These are phyloP conservation scores for Megathymus violae DNA, from an alignment of 1,140 invertebrate species.

Conservation along the genomic window DNA sequence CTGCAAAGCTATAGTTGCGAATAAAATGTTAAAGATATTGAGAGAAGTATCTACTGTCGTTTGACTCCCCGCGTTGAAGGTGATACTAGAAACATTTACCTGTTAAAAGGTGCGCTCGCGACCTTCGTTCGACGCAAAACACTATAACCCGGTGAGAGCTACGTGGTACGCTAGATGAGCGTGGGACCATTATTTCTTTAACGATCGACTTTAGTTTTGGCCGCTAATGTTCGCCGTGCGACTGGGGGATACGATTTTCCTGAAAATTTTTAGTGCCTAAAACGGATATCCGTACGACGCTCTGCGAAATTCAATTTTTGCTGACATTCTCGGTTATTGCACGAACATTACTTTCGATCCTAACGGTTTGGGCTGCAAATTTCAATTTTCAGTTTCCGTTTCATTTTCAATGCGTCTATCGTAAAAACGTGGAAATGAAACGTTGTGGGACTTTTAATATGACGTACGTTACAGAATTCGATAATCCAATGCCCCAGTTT, in stretches of 20 bases:
- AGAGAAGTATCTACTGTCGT: too few species aligned
- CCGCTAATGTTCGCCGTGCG: not conserved
- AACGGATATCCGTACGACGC: slow-evolving; percentile 24
- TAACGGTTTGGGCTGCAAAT: slow-evolving; percentile 12
- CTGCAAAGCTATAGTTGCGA: too few species aligned
- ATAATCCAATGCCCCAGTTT: too few species aligned
- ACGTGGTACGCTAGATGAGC: too few species aligned
- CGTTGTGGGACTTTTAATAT: not conserved
- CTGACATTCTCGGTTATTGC: slow-evolving; percentile 28
- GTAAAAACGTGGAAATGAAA: not conserved
- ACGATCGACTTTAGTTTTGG: not conserved
- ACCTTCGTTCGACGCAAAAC: too few species aligned
- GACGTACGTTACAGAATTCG: too few species aligned
- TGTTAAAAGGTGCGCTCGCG: too few species aligned
- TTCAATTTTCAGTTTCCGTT: not conserved
- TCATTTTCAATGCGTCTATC: not conserved
- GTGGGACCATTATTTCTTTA: too few species aligned
- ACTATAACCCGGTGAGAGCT: too few species aligned
- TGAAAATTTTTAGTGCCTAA: slow-evolving; percentile 25
- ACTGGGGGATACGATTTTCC: slow-evolving; percentile 1
- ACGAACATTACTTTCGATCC: slow-evolving; percentile 26
- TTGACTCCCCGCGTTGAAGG: too few species aligned
- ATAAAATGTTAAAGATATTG: too few species aligned
- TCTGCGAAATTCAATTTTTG: slow-evolving; percentile 30
- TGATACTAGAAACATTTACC: too few species aligned